Conservation (phyloP, 2,888 invertebrate genomes). For the Lepidonotus clava region DNA sequence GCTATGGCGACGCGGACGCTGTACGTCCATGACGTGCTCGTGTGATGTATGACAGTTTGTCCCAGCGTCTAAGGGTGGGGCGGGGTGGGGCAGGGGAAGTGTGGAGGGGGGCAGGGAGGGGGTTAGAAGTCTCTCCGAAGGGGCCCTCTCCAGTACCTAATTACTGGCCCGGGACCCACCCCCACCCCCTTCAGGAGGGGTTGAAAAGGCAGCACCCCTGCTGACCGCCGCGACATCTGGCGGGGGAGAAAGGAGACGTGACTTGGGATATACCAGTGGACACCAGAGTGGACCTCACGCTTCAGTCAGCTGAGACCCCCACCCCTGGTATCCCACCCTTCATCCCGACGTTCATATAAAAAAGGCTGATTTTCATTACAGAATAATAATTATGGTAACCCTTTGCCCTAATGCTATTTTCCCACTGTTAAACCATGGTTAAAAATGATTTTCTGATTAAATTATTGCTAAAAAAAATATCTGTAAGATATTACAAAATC, state of each 20-base stretch:
- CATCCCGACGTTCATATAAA: no score
- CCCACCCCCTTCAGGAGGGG: conserved; percentile 27
- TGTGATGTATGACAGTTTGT: neutral
- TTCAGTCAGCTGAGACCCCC: neutral
- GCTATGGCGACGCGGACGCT: neutral
- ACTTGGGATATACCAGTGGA: neutral
- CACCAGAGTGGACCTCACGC: neutral
- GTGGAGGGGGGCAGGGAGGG: neutral
- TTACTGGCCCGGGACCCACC: neutral
- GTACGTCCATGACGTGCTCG: neutral
- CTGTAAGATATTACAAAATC: no score
- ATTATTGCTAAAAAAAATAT: no score
- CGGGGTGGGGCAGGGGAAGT: neutral
- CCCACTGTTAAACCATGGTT: no score
- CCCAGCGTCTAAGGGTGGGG: neutral
- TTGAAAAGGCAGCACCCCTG: conserved; percentile 6
- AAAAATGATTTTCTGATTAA: no score
- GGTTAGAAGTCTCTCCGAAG: conserved; percentile 6
- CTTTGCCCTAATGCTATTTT: no score
- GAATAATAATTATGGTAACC: no score
- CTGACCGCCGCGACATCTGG: conserved; percentile 28
- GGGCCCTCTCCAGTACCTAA: conserved; percentile 24
- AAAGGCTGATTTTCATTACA: no score
- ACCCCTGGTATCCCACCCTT: no score
- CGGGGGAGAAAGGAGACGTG: neutral